Evolutionary conservation across 2,113 vertebrate species (phyloP).

Genomic region (Pycnonotus jocosus): DNA sequence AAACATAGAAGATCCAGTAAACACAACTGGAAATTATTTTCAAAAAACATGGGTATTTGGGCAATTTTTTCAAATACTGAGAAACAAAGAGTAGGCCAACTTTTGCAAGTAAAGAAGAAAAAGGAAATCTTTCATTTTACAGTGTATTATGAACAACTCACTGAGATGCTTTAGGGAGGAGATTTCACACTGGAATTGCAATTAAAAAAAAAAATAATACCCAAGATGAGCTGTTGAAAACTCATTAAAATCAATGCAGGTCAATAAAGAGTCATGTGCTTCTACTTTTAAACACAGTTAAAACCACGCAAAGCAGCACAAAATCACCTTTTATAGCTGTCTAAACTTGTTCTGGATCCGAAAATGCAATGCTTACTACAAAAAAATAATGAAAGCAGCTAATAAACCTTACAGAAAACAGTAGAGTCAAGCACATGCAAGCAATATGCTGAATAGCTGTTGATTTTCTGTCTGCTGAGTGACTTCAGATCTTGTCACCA

Average conservation of each 20-base stretch:
- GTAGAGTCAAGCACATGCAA: conserved; percentile 45
- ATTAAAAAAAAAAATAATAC: background rate
- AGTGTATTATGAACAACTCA: conserved; percentile 2
- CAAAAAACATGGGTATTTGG: background rate
- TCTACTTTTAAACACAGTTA: conserved; percentile 42
- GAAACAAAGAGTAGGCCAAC: background rate
- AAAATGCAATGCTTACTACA: conserved; percentile 43
- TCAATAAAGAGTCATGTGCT: conserved; percentile 26
- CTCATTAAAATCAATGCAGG: conserved; percentile 37
- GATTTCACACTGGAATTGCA: background rate
- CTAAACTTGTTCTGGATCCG: conserved; percentile 47
- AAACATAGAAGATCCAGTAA: background rate
- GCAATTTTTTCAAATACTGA: background rate
- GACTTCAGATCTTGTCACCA: conserved; percentile 80
- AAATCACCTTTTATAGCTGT: conserved; percentile 42
- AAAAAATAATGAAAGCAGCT: conserved; percentile 56
- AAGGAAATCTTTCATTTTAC: conserved; percentile 2
- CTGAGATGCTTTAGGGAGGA: background rate
- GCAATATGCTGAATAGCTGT: conserved; percentile 44
- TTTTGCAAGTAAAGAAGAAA: background rate
- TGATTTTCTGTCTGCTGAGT: conserved; percentile 75
- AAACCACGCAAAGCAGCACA: conserved; percentile 9
- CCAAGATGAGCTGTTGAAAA: conserved; percentile 47
- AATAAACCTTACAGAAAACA: conserved; percentile 54
- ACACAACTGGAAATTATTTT: background rate